Conservation (phyloP, 2,797 vertebrate genomes). For the Galago senegalensis region DNA sequence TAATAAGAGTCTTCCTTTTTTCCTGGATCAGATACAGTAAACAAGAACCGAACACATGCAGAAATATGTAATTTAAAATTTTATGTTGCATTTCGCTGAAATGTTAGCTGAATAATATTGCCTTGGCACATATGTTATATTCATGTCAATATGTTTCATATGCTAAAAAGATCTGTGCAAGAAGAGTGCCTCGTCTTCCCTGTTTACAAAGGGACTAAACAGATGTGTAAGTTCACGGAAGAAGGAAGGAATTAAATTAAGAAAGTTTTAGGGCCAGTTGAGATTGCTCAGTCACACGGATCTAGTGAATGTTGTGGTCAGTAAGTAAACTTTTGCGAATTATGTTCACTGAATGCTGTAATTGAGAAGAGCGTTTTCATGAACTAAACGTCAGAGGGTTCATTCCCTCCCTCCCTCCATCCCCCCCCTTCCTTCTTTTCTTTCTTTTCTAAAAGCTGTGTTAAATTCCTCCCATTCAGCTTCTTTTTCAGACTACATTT, state of each 20-base stretch:
- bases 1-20: constrained; percentile 51
- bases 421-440: background rate
- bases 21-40: constrained; percentile 75
- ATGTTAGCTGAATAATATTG: constrained; percentile 86
- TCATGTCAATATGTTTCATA: constrained; percentile 85
- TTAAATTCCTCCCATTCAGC: background rate
- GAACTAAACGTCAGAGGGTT: background rate
- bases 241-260: constrained; percentile 54
- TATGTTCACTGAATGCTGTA: background rate
- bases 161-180: constrained; percentile 83
- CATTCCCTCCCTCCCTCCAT: background rate
- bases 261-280: constrained; percentile 53
- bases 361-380: background rate
- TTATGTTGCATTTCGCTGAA: constrained; percentile 82
- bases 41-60: constrained; percentile 81
- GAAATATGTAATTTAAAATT: constrained; percentile 84
- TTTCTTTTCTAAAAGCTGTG: background rate
- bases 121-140: constrained; percentile 86
- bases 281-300: background rate
- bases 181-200: constrained; percentile 74
- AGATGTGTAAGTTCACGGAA: constrained; percentile 76
- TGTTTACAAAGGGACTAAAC: constrained; percentile 79
- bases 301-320: constrained; percentile 12
- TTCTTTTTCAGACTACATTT: constrained; percentile 8
- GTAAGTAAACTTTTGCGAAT: background rate